Percentiles rank a stretch among this genome's conserved stretches.
phyloP scores from a whole-genome alignment of 23 tunicate species.

The Oikopleura vanhoeffeni region DNA sequence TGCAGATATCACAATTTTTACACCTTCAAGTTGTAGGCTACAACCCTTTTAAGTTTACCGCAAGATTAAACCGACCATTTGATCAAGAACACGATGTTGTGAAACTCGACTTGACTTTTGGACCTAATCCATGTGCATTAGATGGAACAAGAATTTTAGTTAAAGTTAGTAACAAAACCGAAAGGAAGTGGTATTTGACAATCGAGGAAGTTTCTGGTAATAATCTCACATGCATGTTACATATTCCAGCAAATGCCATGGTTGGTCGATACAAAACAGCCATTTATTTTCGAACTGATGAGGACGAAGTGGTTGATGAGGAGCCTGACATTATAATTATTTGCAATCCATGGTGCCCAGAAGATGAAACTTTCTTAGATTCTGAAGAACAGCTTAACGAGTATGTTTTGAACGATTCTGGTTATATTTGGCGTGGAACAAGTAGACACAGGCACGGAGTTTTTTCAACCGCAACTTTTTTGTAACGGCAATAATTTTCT shows the following conservation, averaged over 20 bases:
- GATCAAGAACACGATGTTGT: background rate
- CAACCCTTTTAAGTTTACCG: background rate
- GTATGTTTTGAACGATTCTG: constrained; percentile 2
- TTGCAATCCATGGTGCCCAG: background rate
- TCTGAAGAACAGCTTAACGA: background rate
- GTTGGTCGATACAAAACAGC: constrained; percentile 4
- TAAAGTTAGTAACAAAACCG: background rate
- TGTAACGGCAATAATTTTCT: too few species aligned
- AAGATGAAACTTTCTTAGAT: background rate
- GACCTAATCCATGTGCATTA: background rate
- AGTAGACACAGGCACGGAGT: background rate
- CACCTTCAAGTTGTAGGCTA: background rate
- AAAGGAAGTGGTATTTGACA: background rate
- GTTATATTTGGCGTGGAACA: constrained; percentile 5
- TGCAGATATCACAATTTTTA: background rate
- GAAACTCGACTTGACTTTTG: background rate
- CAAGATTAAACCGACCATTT: background rate
- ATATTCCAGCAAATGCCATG: background rate
- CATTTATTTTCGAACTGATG: background rate
- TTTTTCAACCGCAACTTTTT: too few species aligned
- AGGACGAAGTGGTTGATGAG: background rate
- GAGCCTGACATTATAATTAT: background rate
- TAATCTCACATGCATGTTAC: background rate
- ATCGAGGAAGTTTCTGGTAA: background rate
- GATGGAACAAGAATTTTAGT: background rate